A percentile compares a stretch with the other conserved stretches of the same genome.
Conservation (phyloP, 2,888 invertebrate species). For the Troides aeacus region DNA sequence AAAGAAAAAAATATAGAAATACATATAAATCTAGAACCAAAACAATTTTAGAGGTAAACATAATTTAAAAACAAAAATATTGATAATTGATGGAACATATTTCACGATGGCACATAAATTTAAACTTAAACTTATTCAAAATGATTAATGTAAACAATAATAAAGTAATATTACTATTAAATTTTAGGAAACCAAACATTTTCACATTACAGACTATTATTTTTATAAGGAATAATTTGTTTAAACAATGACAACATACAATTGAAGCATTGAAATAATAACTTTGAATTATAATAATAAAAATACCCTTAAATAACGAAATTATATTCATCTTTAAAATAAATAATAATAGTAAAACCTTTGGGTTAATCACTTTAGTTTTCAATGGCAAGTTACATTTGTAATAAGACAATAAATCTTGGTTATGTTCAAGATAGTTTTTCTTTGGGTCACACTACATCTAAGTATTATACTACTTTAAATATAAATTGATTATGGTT, state of each 20-base stretch:
- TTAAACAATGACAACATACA: background rate
- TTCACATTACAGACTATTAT: background rate
- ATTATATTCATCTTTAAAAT: slow-evolving; percentile 32
- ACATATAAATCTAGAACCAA: background rate
- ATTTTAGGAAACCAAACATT: background rate
- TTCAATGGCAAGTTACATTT: slow-evolving; percentile 60
- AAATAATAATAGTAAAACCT: slow-evolving; percentile 40
- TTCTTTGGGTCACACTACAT: slow-evolving; percentile 25
- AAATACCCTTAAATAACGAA: slow-evolving; percentile 43
- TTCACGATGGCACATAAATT: slow-evolving; percentile 10
- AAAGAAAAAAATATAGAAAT: background rate
- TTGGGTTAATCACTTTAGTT: slow-evolving; percentile 64
- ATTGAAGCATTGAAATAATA: slow-evolving; percentile 29
- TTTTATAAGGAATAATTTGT: background rate
- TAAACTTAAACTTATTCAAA: background rate
- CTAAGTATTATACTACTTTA: slow-evolving; percentile 5
- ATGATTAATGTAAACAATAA: background rate
- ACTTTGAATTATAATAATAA: slow-evolving; percentile 34
- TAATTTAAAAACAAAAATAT: background rate
- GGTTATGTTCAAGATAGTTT: slow-evolving; percentile 4
- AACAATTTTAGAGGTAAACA: background rate
- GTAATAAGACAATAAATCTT: background rate
- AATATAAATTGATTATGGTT: background rate
- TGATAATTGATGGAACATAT: background rate
- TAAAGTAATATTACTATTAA: background rate